Base-by-base conservation (phyloP, 2,113 vertebrate genomes). In the Amblyornis subalaris region DNA sequence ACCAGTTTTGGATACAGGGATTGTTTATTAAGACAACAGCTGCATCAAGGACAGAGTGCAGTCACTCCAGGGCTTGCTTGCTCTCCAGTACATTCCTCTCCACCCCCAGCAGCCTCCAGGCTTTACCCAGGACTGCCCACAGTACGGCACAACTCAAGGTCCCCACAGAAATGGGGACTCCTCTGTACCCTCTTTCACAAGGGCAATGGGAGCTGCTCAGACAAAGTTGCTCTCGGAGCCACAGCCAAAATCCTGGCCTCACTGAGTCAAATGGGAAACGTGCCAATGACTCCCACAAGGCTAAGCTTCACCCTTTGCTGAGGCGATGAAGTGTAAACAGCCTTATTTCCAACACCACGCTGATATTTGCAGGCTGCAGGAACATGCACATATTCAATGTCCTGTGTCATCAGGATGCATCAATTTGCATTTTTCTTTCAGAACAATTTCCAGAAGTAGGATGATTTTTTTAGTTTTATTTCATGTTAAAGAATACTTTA, bases 111-210 rank as follows among this genome's bases (percentile, higher is more conserved):
- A 77, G 33, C 7, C 38, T 25, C 26, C 44, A 67, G 47, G 26
- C 47, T 80, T 26, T 1, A 1, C 7, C n/a, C 8, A 2, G 4
- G 17, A 10, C 47, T 33, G 73, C 54, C 62, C 40, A 35, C 1
- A 5, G 77, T 2, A 22, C 17, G 40, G 55, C 58, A 88, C 26
- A 88, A 7, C 5, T 35, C 16, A 10, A 1, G 1, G 36, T 14
- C 11, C 38, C 28, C 1, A 1, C 28, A 8, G 24, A 14, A 53
- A 35, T 0, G 2, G n/a, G 12, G 16, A 40, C 21, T 35, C 65
- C 28, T 2, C 0, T 3, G 21, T 10, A 4, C 13, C 20, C 21
- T n/a, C 33, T 44, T 53, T 53, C 28, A 31, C 4, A 3, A 18
- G 15, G 14, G 25, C 5, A 6, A 9, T 0, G 1, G 23, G 16